Base-by-base conservation (phyloP, 2,888 invertebrate species). In the Lampropteryx suffumata region DNA sequence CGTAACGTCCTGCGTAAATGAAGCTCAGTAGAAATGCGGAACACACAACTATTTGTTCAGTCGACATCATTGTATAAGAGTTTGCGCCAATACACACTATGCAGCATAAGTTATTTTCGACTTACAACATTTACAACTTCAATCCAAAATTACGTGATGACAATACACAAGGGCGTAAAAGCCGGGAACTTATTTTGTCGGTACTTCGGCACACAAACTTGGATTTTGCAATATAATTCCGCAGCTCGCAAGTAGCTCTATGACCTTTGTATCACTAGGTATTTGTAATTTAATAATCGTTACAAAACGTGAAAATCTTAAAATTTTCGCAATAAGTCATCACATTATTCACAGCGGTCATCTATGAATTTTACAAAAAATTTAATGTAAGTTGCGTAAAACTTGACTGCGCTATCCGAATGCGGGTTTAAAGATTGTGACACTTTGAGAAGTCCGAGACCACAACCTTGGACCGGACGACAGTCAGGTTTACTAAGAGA, bases 1-100 rank as follows among this genome's bases (percentile, higher is more conserved):
- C 81, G 84, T 81, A 80, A 84, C 76, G 71, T 75, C 76, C 79
- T 79, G 80, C 79, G 84, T 82, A 84, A 84, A 86, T 83, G 86
- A 84, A 80, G 82, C 82, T 83, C 74, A 69, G 81, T 89, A 89
- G 89, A 89, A 89, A 90, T 86, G 89, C 89, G 89, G 89, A 89
- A 90, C 88, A 87, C 83, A 87, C 72, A 82, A 80, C 82, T 84
- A 84, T 88, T 88, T 85, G 87, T 87, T 85, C 82, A 82, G 87
- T 84, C 79, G 80, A 84, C 87, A 86, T 83, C 80, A 89, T 90
- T 90, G 89, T 89, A 88, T 89, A 89, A 89, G 85, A 84, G 81
- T 88, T 86, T 84, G 85, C 75, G 73, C 79, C 83, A 86, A 81
- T 75, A 73, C 80, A 79, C 65, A 79, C 83, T 70, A 76, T 80